These are phyloP conservation scores for Steromphala cineraria DNA, from an alignment of 2,888 invertebrate species.

Conservation along the genomic window DNA sequence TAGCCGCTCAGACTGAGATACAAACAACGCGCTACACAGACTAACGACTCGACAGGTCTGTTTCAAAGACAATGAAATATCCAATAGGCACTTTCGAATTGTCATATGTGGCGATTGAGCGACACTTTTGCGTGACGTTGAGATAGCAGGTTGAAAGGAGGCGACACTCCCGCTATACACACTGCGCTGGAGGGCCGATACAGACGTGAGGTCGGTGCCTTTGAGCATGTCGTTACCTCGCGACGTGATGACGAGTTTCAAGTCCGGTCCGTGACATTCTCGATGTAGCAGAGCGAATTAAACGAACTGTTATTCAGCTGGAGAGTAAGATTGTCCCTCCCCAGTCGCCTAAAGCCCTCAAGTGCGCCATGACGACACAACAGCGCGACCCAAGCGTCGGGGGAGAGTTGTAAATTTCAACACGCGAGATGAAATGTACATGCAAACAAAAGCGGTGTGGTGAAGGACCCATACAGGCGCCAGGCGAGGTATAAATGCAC, in stretches of 20 bases:
- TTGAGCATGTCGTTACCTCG: not conserved
- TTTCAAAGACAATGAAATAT: not conserved
- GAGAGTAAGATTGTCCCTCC: not conserved
- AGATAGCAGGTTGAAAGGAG: not conserved
- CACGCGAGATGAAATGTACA: not conserved
- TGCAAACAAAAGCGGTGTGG: not conserved
- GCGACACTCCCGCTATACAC: not conserved
- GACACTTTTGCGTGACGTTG: constrained; percentile 3
- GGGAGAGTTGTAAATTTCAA: not conserved
- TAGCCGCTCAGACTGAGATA: not conserved
- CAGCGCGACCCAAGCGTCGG: not conserved
- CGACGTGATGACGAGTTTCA: not conserved
- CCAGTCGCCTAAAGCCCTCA: not conserved
- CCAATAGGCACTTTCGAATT: not conserved
- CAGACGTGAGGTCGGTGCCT: not conserved
- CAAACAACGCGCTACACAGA: not conserved
- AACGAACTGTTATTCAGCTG: not conserved
- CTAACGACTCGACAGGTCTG: not conserved
- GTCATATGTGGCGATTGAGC: not conserved
- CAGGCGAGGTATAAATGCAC: not conserved
- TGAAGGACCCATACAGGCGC: not conserved
- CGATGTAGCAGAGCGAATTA: not conserved
- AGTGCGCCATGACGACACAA: not conserved
- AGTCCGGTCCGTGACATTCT: not conserved
- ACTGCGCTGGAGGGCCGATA: not conserved